Base-by-base conservation (phyloP, 2,113 vertebrate genomes). In the Plectropomus leopardus region DNA sequence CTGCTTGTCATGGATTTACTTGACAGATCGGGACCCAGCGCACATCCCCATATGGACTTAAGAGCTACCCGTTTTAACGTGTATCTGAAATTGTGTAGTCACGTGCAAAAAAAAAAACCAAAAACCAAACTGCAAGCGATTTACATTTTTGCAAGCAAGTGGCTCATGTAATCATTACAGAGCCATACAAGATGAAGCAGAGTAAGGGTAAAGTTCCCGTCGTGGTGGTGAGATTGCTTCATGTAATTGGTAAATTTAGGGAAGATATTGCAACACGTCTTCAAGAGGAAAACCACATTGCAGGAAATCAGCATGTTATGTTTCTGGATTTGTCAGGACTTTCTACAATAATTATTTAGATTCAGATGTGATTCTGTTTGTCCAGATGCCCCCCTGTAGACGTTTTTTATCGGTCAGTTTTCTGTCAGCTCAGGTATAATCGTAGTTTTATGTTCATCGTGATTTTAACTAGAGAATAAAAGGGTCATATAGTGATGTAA, bases 1-100 rank as follows among this genome's bases (percentile, higher is more conserved):
- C 81, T 66, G 79, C 54, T 78, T 63, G 73, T 78, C 84, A 60
- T 53, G 89, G 85, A 68, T 90, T 82, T 72, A 76, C 40, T 73
- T 79, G 80, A 81, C 87, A 83, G 76, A 17, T 76, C n/a, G 48
- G 40, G 42, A 65, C 55, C 15, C 61, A 55, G 28, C 47, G 17
- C 11, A 5, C 48, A 54, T 66, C 45, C 17, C 26, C 16, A 23
- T 15, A 13, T 50, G 23, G 28, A 69, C n/a, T 72, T 61, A 47
- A 60, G n/a, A 58, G 0, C 61, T 44, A 32, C 11, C 7, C 2
- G 4, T 34, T 61, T 63, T n/a, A 36, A 53, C 2, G 2, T 30
- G 7, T 32, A 0, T n/a, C 0, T 66, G n/a, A n/a, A n/a, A n/a
- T 59, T 60, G 3, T n/a, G 1, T 8, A 7, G 34, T 59, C 8